Base-by-base conservation (phyloP, 1,140 invertebrate species). In the Ceratosolen solmsi region DNA sequence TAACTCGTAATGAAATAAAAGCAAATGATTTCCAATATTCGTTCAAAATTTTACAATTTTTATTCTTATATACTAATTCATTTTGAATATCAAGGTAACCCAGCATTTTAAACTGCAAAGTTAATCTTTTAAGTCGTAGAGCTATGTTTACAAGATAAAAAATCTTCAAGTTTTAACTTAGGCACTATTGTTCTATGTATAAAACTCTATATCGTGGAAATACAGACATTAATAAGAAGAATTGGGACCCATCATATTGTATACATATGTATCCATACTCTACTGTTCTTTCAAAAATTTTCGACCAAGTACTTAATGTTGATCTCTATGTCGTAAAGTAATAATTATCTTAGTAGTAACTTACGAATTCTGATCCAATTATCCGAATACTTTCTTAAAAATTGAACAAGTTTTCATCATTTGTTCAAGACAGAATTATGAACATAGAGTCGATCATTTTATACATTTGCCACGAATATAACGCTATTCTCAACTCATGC, bases 251-350 rank as follows among this genome's bases (percentile, higher is more conserved):
- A 13, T 1, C 30, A 9, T 17, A 36, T 63, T 30, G 27, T 30
- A 30, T 22, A 25, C 51, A 49, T 2, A 13, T 25, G 38, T 25
- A 46, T 30, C 0, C 54, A 25, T 11, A 11, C 54, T 36, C 54
- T 5, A 46, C 5, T 46, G 13, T 7, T 46, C 68, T 13, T 79
- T 80, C 56, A 54, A 1, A 72, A 54, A 80, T 60, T 58, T 5
- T 17, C 38, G 11, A 8, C 46, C 30, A 5, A n/a, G 70, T 58
- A 38, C 54, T 65, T 54, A 27, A 74, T 46, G 38, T 74, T 80
- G 74, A 80, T 80, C 71, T 74, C 58, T 1, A 25, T 13, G 75
- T 81, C 58, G 27, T 65, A 81, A 60, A 75, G 72, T 70, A 81
- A 81, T 75, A 70, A 75, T 81, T 58, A 75, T 41, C 46, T 54